These are phyloP conservation scores for Antitype chi DNA, from an alignment of 2,888 invertebrate species.

Conservation along the genomic window DNA sequence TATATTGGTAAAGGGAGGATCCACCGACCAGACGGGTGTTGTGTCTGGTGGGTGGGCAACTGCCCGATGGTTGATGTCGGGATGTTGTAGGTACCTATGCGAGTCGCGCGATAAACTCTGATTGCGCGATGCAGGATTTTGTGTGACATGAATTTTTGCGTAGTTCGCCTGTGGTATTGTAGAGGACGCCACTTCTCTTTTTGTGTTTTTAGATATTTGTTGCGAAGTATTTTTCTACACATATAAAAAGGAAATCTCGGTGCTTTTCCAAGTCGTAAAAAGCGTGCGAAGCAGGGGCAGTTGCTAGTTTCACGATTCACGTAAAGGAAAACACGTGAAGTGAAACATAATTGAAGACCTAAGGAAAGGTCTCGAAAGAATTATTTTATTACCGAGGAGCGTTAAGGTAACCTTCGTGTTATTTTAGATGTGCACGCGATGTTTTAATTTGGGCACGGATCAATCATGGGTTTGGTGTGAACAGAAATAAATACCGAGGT, in stretches of 20 bases:
- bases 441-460: slow-evolving; percentile 56
- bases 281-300: background rate
- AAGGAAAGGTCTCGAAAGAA: slow-evolving; percentile 37
- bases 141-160: too few relatives aligned
- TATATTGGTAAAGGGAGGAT: too few relatives aligned
- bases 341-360: slow-evolving; percentile 30
- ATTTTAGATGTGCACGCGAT: slow-evolving; percentile 59
- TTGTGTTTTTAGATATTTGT: too few relatives aligned
- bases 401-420: slow-evolving; percentile 44
- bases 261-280: background rate
- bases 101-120: too few relatives aligned
- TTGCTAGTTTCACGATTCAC: slow-evolving; percentile 4
- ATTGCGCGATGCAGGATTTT: too few relatives aligned
- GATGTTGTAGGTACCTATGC: too few relatives aligned
- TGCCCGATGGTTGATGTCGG: too few relatives aligned
- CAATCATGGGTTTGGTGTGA: slow-evolving; percentile 32
- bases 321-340: slow-evolving; percentile 30
- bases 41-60: too few relatives aligned
- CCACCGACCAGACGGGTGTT: too few relatives aligned
- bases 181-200: too few relatives aligned
- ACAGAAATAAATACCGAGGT: slow-evolving; percentile 10
- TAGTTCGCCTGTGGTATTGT: too few relatives aligned
- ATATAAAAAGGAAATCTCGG: background rate
- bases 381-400: slow-evolving; percentile 52
- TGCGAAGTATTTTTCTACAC: too few relatives aligned